Evolutionary conservation across 2,888 invertebrate species (phyloP), one percentile per base, ranked within the genome.

Genomic region (Encarsia formosa): DNA sequence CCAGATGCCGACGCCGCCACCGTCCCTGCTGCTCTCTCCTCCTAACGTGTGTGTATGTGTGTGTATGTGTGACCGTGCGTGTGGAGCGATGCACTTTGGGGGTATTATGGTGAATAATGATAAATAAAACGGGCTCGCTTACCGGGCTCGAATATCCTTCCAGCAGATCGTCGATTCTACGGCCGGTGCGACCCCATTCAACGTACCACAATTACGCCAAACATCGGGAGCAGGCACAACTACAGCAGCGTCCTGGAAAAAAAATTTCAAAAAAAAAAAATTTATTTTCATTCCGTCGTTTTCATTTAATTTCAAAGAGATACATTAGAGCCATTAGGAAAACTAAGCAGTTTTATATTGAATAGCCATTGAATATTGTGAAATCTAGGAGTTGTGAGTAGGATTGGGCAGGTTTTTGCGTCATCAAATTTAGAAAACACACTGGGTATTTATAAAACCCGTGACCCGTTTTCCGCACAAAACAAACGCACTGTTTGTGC

Each of bases 131-230:
- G n/a, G 13, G 22, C 22, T 49, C 22, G 64, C 73, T 71, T 60
- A 72, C 73, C 70, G 65, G 65, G 65, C 67, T 69, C 63, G 66
- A 67, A 65, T 67, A 62, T 69, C 65, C 65, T 68, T 66, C 65
- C 65, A 66, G 65, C 60, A 64, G 68, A 71, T 69, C 63, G 65
- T 62, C 62, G 65, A 62, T 63, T 66, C 70, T 70, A 72, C 67
- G 67, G 70, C 63, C 66, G 69, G 64, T 61, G 63, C 65, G 68
- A 65, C 67, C 68, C 71, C 69, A 68, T 69, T 68, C 67, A 69
- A 67, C 66, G 64, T 59, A 64, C 63, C 62, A 63, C 62, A 64
- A 69, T 67, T 65, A 63, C 64, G 61, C 60, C 65, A 64, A 64
- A 63, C 72, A 72, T 73, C 66, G 65, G 68, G 66, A 65, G 31